Percentiles rank a stretch among this genome's conserved stretches.
These are phyloP conservation scores for Limnephilus rhombicus DNA, from an alignment of 2,888 invertebrate species.

Conservation along the genomic window DNA sequence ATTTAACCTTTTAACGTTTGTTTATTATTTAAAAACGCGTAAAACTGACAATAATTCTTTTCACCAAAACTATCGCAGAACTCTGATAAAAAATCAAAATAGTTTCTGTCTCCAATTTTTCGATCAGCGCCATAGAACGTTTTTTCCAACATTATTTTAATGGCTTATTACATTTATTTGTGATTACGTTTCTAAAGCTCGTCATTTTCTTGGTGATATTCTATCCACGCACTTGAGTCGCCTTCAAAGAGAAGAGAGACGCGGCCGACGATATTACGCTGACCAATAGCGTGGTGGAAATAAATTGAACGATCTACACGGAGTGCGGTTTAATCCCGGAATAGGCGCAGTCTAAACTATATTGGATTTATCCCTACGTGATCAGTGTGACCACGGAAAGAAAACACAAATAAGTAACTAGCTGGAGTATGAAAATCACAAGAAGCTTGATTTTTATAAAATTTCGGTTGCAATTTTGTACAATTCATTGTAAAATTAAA, in stretches of 20 bases:
- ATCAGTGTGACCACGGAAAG: not conserved
- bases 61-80: not conserved
- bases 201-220: slow-evolving; percentile 45
- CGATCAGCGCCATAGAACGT: not conserved
- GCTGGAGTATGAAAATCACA: not conserved
- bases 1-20: too few relatives aligned
- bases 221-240: slow-evolving; percentile 51
- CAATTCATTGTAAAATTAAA: not conserved
- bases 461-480: not conserved
- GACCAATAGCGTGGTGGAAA: slow-evolving; percentile 50
- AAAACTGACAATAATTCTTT: not conserved
- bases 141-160: slow-evolving; percentile 1
- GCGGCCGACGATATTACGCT: slow-evolving; percentile 23
- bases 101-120: not conserved
- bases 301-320: slow-evolving; percentile 43
- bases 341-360: slow-evolving; percentile 5
- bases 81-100: not conserved
- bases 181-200: slow-evolving; percentile 21
- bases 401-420: not conserved
- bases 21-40: too few relatives aligned
- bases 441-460: not conserved
- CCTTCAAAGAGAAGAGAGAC: not conserved
- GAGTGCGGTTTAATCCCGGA: slow-evolving; percentile 48
- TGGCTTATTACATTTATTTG: not conserved
- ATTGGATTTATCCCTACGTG: not conserved